Evolutionary conservation across 1,140 invertebrate genomes (phyloP).

Genomic region (Dolichoris vasculosae): DNA sequence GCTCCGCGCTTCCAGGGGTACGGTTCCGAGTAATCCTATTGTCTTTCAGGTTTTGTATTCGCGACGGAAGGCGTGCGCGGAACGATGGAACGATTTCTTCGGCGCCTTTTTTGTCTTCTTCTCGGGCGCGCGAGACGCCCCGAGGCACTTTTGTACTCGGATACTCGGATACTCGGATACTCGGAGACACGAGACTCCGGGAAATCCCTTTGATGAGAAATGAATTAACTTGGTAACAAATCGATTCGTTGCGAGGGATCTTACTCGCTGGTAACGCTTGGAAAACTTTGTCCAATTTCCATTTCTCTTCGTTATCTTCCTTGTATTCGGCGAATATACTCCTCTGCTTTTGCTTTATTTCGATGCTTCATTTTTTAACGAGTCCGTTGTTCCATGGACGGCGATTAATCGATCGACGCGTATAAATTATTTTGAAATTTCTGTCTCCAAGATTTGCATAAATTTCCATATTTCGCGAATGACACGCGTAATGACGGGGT

Average conservation of each 20-base stretch:
- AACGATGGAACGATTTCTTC: background rate
- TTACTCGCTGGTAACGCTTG: slow-evolving; percentile 11
- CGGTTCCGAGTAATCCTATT: slow-evolving; percentile 39
- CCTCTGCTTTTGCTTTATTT: background rate
- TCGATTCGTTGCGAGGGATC: slow-evolving; percentile 42
- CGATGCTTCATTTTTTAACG: background rate
- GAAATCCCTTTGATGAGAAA: slow-evolving; percentile 51
- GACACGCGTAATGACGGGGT: background rate
- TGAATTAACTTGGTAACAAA: slow-evolving; percentile 49
- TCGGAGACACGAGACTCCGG: slow-evolving; percentile 13
- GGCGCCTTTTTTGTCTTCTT: slow-evolving; percentile 25
- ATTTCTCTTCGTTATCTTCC: slow-evolving; percentile 50
- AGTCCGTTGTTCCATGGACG: background rate
- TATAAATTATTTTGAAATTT: background rate
- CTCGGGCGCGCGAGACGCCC: background rate
- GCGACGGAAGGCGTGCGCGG: background rate
- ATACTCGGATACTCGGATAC: no score
- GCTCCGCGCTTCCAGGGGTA: background rate
- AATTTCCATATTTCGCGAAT: background rate
- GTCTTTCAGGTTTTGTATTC: slow-evolving; percentile 41
- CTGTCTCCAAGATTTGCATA: background rate
- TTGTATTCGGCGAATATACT: background rate
- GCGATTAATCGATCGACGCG: background rate
- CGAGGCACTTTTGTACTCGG: background rate
- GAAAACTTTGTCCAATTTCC: slow-evolving; percentile 49